phyloP scores from a whole-genome alignment of 2,113 vertebrate species.

The Nymphicus hollandicus region DNA sequence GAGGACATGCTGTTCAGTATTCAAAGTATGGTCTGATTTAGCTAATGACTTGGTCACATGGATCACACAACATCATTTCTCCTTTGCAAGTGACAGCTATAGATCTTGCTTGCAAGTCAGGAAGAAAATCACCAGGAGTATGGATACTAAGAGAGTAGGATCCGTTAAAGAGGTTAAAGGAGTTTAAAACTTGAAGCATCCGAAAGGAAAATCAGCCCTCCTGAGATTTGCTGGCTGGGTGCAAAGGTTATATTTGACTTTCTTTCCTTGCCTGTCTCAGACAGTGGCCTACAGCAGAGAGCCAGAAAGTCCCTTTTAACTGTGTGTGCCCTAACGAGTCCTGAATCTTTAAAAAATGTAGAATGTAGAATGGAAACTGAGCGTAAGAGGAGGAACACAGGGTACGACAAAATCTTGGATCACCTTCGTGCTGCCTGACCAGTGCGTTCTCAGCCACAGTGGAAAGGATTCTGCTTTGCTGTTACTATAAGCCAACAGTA shows the following conservation, averaged over 20 bases:
- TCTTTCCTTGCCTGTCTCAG: background rate
- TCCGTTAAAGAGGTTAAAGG: background rate
- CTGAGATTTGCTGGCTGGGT: background rate
- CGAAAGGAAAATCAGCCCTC: background rate
- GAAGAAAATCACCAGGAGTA: background rate
- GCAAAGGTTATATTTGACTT: background rate
- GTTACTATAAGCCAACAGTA: background rate
- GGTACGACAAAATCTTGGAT: background rate
- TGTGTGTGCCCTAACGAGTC: background rate
- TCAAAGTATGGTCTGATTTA: conserved; percentile 34
- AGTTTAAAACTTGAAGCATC: background rate
- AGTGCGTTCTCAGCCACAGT: background rate
- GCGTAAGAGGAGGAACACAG: background rate
- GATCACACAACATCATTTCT: background rate
- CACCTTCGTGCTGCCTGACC: background rate
- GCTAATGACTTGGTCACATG: background rate
- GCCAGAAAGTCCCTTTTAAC: background rate
- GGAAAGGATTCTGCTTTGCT: background rate
- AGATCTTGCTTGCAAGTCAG: background rate
- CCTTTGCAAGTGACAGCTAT: background rate
- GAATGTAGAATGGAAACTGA: conserved; percentile 8
- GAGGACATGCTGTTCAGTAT: background rate
- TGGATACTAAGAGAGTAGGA: background rate
- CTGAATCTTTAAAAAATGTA: background rate
- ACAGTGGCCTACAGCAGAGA: background rate